Conservation (phyloP, 2,113 vertebrate species). For the Herpailurus yagouaroundi region DNA sequence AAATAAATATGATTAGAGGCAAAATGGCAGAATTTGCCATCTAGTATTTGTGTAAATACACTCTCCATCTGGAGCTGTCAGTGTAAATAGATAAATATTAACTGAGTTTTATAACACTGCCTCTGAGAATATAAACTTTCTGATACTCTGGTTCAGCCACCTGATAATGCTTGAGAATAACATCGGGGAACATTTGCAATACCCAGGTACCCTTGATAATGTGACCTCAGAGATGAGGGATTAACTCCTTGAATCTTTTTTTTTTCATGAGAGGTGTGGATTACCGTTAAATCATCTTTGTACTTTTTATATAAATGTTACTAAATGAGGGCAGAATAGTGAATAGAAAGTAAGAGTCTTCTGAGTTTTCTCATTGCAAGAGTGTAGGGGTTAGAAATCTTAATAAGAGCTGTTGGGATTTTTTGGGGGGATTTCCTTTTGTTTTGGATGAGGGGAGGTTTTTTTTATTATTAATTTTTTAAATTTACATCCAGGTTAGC, state of each 20-base stretch:
- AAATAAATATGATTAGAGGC: background rate
- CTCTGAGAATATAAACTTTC: background rate
- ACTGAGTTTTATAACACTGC: background rate
- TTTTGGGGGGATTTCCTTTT: background rate
- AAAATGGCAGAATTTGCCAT: background rate
- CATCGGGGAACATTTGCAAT: background rate
- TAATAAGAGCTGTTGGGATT: background rate
- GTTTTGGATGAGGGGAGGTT: background rate
- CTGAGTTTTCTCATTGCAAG: constrained; percentile 29
- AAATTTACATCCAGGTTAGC: too few relatives aligned
- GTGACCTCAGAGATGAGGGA: background rate
- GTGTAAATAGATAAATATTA: background rate
- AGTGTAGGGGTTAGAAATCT: constrained; percentile 41
- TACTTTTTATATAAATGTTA: background rate
- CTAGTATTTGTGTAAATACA: background rate
- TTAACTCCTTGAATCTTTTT: background rate
- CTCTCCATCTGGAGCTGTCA: background rate
- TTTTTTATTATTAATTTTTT: background rate
- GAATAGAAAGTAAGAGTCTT: background rate
- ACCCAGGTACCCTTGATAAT: background rate
- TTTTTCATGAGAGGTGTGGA: background rate
- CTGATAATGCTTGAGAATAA: background rate
- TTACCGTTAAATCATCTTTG: background rate
- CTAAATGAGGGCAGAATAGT: background rate
- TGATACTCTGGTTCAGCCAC: background rate